Conservation (phyloP, 2,113 vertebrate species). For the Pelecanoides urinatrix region DNA sequence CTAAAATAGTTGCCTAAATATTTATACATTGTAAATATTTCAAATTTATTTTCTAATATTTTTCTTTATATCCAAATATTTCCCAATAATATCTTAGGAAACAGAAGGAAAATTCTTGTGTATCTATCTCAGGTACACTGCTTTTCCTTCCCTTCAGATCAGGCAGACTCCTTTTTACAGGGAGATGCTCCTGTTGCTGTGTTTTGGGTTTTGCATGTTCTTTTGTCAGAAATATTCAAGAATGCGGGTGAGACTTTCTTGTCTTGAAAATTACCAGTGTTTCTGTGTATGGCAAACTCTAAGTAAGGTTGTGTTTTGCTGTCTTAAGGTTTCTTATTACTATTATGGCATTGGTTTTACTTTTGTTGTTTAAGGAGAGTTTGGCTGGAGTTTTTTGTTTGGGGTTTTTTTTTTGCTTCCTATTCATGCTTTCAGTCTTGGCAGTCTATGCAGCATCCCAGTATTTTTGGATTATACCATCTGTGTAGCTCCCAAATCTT, state of each 20-base stretch:
- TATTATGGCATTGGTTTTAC: neutral
- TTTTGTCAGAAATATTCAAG: neutral
- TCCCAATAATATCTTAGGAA: neutral
- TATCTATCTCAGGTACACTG: neutral
- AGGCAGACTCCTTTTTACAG: neutral
- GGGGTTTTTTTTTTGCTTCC: neutral
- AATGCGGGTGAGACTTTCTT: neutral
- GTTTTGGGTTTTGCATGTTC: neutral
- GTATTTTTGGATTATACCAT: neutral
- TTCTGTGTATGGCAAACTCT: neutral
- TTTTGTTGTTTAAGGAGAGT: neutral
- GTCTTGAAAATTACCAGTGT: neutral
- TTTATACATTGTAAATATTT: neutral
- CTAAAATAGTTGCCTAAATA: neutral
- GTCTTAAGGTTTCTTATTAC: neutral
- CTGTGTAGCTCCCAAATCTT: neutral
- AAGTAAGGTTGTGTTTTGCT: neutral
- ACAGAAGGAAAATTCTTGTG: neutral
- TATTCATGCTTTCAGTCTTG: neutral
- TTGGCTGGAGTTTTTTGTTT: neutral
- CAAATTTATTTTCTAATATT: neutral
- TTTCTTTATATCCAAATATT: neutral
- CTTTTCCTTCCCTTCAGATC: neutral
- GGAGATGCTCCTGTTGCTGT: neutral
- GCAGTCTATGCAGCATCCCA: neutral